Evolutionary conservation across 2,888 invertebrate genomes (phyloP).

Genomic region (Cephus sareptanus): DNA sequence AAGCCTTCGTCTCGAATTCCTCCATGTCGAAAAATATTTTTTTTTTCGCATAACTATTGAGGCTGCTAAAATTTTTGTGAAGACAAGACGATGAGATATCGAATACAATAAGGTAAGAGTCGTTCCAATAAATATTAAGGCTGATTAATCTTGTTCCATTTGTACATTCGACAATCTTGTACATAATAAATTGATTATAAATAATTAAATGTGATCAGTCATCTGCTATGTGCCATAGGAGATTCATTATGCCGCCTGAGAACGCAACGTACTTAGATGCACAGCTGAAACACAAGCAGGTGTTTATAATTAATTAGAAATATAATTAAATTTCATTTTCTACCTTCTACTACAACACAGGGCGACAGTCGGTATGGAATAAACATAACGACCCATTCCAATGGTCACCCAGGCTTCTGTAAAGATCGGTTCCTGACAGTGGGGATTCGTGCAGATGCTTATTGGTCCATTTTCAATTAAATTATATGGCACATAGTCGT

Average conservation of each 20-base stretch:
- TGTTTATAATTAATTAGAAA: constrained; percentile 19
- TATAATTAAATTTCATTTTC: not conserved
- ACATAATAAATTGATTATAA: constrained; percentile 26
- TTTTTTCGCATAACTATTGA: not conserved
- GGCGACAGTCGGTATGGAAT: constrained; percentile 44
- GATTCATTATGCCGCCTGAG: constrained; percentile 36
- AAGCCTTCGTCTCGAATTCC: not conserved
- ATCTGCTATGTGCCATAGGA: constrained; percentile 41
- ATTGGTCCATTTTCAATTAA: constrained; percentile 53
- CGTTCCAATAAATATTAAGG: constrained; percentile 22
- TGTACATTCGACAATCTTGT: constrained; percentile 29
- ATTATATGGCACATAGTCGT: constrained; percentile 39
- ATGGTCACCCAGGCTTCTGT: constrained; percentile 57
- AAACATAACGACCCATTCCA: constrained; percentile 34
- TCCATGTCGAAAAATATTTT: not conserved
- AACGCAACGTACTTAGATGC: constrained; percentile 42
- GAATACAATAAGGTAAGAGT: not conserved
- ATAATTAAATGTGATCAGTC: constrained; percentile 4
- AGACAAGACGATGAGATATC: not conserved
- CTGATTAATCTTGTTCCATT: constrained; percentile 23
- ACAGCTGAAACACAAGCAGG: constrained; percentile 42
- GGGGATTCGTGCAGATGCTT: constrained; percentile 48
- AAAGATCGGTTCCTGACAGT: constrained; percentile 55
- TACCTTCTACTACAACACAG: constrained; percentile 55
- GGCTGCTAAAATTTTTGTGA: not conserved